These are phyloP conservation scores for Peromyscus attwateri DNA, from an alignment of 2,797 vertebrate genomes.

Conservation along the genomic window DNA sequence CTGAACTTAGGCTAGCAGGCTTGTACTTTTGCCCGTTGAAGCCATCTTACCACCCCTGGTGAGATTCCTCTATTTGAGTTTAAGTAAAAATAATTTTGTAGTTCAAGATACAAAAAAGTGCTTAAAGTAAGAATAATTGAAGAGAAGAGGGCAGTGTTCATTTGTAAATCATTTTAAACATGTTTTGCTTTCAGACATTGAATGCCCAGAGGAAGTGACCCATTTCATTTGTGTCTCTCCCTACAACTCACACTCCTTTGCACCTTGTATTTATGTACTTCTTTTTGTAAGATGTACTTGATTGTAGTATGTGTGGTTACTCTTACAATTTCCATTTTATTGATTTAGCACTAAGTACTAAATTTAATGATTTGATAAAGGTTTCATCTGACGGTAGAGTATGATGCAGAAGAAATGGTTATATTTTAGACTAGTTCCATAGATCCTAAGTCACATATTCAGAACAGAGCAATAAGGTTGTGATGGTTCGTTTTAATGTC, in stretches of 20 bases:
- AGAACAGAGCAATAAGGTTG: background rate
- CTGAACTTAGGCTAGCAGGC: background rate
- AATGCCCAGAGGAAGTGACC: background rate
- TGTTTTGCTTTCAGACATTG: slow-evolving; percentile 20
- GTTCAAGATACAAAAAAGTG: background rate
- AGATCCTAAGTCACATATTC: background rate
- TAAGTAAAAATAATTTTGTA: slow-evolving; percentile 8
- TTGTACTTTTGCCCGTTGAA: background rate
- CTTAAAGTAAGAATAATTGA: slow-evolving; percentile 34
- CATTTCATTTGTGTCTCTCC: background rate
- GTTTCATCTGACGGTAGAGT: background rate
- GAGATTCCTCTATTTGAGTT: background rate
- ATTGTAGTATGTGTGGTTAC: background rate
- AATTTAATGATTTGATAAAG: slow-evolving; percentile 15
- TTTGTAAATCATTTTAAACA: background rate
- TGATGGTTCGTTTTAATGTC: background rate
- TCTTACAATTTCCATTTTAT: background rate
- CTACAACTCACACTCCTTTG: background rate
- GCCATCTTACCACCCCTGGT: background rate
- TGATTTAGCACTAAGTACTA: background rate
- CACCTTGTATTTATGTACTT: background rate
- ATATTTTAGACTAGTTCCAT: slow-evolving; percentile 9
- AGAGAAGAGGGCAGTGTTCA: background rate
- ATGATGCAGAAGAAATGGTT: background rate
- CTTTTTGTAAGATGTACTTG: background rate